Conservation (phyloP, 2,113 vertebrate genomes). For the Cebus imitator region DNA sequence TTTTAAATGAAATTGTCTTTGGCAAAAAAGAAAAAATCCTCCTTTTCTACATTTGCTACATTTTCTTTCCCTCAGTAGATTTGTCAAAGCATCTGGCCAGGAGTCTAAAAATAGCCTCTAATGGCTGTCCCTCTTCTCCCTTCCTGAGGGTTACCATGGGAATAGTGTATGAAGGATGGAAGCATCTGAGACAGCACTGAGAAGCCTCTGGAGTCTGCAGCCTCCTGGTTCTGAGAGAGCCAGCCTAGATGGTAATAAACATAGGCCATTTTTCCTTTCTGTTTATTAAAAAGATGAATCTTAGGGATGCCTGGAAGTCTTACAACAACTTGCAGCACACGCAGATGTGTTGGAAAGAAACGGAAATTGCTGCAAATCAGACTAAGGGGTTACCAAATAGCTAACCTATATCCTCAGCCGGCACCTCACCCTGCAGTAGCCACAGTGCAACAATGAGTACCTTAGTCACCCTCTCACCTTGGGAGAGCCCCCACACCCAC, state of each 20-base stretch:
- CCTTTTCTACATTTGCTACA: conserved; percentile 23
- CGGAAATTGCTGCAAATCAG: not conserved
- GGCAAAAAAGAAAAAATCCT: not conserved
- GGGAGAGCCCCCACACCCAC: not conserved
- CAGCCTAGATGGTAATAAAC: not conserved
- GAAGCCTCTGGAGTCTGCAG: not conserved
- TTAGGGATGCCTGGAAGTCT: not conserved
- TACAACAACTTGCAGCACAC: not conserved
- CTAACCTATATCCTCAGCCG: rapidly evolving
- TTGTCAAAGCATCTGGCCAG: conserved; percentile 66
- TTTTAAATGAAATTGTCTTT: conserved; percentile 39
- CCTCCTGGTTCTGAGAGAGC: not conserved
- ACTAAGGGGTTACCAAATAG: not conserved
- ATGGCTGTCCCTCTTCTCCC: conserved; percentile 36
- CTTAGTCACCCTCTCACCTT: not conserved
- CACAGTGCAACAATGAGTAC: not conserved
- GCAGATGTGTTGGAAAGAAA: not conserved
- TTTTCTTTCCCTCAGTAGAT: conserved; percentile 53
- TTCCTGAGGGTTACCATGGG: conserved; percentile 70
- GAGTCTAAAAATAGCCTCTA: conserved; percentile 64
- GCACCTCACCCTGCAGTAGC: not conserved
- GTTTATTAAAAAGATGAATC: not conserved
- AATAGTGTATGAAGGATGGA: not conserved
- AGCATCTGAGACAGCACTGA: not conserved
- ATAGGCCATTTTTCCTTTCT: not conserved